Evolutionary conservation across 2,888 invertebrate species (phyloP).

Genomic region (Drosophila aldrichi): DNA sequence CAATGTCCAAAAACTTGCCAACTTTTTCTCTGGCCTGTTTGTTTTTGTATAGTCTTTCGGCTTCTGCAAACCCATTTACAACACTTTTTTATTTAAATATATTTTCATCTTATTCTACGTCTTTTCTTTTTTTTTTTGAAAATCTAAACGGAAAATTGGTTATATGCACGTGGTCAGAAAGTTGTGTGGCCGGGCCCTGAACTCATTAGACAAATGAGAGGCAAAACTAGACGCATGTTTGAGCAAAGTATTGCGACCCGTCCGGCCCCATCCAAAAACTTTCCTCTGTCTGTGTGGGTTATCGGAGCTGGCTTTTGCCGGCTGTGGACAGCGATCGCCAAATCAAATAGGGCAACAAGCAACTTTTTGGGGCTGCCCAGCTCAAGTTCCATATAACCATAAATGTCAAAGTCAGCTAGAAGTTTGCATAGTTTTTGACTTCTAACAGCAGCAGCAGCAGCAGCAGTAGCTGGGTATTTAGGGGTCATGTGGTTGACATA

Average conservation of each 20-base stretch:
- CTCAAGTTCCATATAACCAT: slow-evolving; percentile 69
- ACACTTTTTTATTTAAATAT: slow-evolving; percentile 14
- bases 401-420: slow-evolving; percentile 82
- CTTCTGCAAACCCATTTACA: slow-evolving; percentile 56
- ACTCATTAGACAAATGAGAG: slow-evolving; percentile 75
- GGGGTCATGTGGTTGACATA: slow-evolving; percentile 80
- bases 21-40: slow-evolving; percentile 42
- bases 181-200: slow-evolving; percentile 45
- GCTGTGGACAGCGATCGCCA: slow-evolving; percentile 44
- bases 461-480: slow-evolving; percentile 8
- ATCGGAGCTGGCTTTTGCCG: background rate
- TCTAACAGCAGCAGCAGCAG: slow-evolving; percentile 59
- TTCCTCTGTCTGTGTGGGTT: slow-evolving; percentile 40
- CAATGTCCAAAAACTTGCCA: slow-evolving; percentile 67
- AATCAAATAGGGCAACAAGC: slow-evolving; percentile 68
- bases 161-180: slow-evolving; percentile 59
- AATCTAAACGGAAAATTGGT: slow-evolving; percentile 54
- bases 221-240: slow-evolving; percentile 63
- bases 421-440: slow-evolving; percentile 82
- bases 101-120: slow-evolving; percentile 13
- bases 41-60: slow-evolving; percentile 29
- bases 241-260: slow-evolving; percentile 54
- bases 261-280: slow-evolving; percentile 46
- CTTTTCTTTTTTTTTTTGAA: slow-evolving; percentile 8
- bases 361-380: slow-evolving; percentile 50